Percentiles rank a stretch among this genome's conserved stretches.
Conservation (phyloP, 2,888 invertebrate genomes). For the Leistus spinibarbis region DNA sequence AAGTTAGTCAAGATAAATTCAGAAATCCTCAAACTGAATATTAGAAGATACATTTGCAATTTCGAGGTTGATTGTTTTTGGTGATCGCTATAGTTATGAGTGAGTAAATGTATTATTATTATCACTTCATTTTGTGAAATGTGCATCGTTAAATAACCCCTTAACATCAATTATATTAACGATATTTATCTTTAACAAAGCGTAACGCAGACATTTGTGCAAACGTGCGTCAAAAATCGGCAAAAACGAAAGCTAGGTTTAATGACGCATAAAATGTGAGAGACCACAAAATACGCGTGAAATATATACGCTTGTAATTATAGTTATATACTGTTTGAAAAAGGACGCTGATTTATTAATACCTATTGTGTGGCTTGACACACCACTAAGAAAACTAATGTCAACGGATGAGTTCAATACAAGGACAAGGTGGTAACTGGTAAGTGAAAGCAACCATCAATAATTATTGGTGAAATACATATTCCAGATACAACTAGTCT, state of each 20-base stretch:
- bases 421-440: background rate
- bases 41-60: too few relatives aligned
- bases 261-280: background rate
- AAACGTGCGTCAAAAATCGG: constrained; percentile 25
- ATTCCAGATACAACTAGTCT: background rate
- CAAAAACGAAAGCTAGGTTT: background rate
- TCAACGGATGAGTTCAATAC: background rate
- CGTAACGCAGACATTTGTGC: constrained; percentile 23
- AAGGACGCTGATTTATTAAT: background rate
- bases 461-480: background rate
- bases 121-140: too few relatives aligned
- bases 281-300: background rate
- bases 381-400: background rate
- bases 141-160: background rate
- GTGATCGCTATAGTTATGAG: too few relatives aligned
- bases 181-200: constrained; percentile 22
- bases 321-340: background rate
- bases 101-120: too few relatives aligned
- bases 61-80: too few relatives aligned
- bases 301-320: background rate
- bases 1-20: background rate
- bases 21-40: too few relatives aligned
- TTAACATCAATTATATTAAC: too few relatives aligned
- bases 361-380: background rate
- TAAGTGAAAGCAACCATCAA: background rate